Evolutionary conservation across 2,888 invertebrate genomes (phyloP).

Genomic region (Xestoiulus laeticollis): DNA sequence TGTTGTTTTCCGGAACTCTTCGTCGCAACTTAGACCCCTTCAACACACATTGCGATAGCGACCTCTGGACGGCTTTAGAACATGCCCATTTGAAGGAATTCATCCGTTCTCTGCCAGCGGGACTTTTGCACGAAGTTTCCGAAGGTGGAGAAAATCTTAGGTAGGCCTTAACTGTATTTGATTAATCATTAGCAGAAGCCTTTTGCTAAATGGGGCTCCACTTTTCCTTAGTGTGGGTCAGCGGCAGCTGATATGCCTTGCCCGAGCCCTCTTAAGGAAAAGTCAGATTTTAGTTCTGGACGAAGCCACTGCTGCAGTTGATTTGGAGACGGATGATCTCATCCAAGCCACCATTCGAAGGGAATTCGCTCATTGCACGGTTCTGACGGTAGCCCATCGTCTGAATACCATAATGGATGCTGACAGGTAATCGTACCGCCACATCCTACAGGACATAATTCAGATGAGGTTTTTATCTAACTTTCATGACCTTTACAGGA

Average conservation of each 20-base stretch:
- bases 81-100: slow-evolving; percentile 88
- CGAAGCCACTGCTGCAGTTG: slow-evolving; percentile 58
- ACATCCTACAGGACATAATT: slow-evolving; percentile 48
- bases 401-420: slow-evolving; percentile 89
- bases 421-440: slow-evolving; percentile 57
- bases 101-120: slow-evolving; percentile 78
- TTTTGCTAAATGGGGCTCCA: neutral
- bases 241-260: slow-evolving; percentile 58
- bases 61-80: slow-evolving; percentile 87
- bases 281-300: slow-evolving; percentile 57
- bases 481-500: slow-evolving; percentile 68
- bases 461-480: slow-evolving; percentile 23
- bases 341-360: slow-evolving; percentile 58
- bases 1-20: slow-evolving; percentile 90
- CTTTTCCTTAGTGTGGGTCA: slow-evolving; percentile 56
- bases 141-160: slow-evolving; percentile 90
- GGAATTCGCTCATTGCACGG: slow-evolving; percentile 58
- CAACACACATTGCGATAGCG: slow-evolving; percentile 77
- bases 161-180: slow-evolving; percentile 56
- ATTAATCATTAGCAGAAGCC: neutral
- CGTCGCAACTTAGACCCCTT: slow-evolving; percentile 95
- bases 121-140: slow-evolving; percentile 82
- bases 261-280: slow-evolving; percentile 57
- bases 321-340: slow-evolving; percentile 58
- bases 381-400: slow-evolving; percentile 75